A percentile compares a stretch with the other conserved stretches of the same genome.
phyloP scores from a whole-genome alignment of 2,888 invertebrate species.

The Agrotis ipsilon region DNA sequence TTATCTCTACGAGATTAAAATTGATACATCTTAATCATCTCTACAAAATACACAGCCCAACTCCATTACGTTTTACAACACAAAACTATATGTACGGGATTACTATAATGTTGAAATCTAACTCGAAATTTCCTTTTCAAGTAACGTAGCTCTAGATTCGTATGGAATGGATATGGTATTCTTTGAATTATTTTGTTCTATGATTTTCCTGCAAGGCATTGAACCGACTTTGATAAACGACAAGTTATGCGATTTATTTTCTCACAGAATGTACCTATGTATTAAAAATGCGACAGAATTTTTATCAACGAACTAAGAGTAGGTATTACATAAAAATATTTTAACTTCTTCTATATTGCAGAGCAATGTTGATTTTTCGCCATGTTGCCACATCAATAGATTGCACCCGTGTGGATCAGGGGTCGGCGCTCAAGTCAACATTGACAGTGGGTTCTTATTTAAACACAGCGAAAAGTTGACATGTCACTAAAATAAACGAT shows the following conservation, averaged over 20 bases:
- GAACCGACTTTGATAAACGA: conserved; percentile 51
- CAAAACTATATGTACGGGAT: neutral
- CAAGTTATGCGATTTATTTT: conserved; percentile 35
- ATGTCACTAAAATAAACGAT: conserved; percentile 7
- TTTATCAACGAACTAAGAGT: conserved; percentile 12
- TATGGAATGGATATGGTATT: conserved; percentile 40
- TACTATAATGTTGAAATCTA: conserved; percentile 4
- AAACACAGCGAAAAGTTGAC: conserved; percentile 13
- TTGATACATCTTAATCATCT: conserved; percentile 53
- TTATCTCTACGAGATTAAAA: conserved; percentile 56
- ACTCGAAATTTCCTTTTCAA: conserved; percentile 4
- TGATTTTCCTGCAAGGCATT: conserved; percentile 34
- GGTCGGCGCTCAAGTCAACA: conserved; percentile 17
- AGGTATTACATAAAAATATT: neutral
- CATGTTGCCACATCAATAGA: conserved; percentile 8
- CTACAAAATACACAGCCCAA: conserved; percentile 13
- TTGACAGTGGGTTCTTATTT: conserved; percentile 24
- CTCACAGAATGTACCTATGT: conserved; percentile 16
- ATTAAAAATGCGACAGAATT: conserved; percentile 7
- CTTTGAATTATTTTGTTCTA: conserved; percentile 31
- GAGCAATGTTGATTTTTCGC: conserved; percentile 11
- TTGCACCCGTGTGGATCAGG: neutral
- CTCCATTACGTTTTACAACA: conserved; percentile 11
- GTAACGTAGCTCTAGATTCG: conserved; percentile 6
- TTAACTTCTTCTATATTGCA: neutral